A percentile compares a stretch with the other conserved stretches of the same genome.
phyloP scores from a whole-genome alignment of 2,888 invertebrate species.

The Ennomos quercinarius region DNA sequence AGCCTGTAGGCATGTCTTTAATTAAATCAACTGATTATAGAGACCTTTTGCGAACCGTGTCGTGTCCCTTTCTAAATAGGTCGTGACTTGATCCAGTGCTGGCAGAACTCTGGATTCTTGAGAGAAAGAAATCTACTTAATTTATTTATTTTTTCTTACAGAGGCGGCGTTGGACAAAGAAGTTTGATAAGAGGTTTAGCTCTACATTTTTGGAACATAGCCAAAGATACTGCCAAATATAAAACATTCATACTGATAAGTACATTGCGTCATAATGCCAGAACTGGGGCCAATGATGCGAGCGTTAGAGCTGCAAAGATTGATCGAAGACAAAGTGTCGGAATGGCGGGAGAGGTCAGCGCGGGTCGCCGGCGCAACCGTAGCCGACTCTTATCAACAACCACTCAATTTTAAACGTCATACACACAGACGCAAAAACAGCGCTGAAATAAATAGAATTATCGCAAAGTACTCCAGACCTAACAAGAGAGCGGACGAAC shows the following conservation, averaged over 20 bases:
- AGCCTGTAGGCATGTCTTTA: conserved; percentile 30
- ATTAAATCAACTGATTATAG: conserved; percentile 38
- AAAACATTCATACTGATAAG: conserved; percentile 38
- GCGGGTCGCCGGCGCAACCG: conserved; percentile 74
- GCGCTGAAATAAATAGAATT: conserved; percentile 83
- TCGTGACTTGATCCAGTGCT: conserved; percentile 8
- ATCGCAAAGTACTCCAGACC: conserved; percentile 82
- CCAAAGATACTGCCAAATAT: conserved; percentile 47
- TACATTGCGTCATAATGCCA: conserved; percentile 65
- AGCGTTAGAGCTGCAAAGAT: conserved; percentile 78
- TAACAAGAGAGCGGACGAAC: conserved; percentile 72
- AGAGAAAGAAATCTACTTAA: no score
- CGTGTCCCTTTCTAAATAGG: conserved; percentile 11
- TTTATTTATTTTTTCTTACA: conserved; percentile 35
- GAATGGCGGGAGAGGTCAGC: conserved; percentile 83
- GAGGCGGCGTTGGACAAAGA: conserved; percentile 32
- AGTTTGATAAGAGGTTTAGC: conserved; percentile 32
- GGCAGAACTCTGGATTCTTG: background rate
- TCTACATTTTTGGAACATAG: conserved; percentile 31
- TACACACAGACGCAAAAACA: conserved; percentile 81
- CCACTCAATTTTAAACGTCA: conserved; percentile 81
- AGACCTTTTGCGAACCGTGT: conserved; percentile 2
- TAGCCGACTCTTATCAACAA: conserved; percentile 82
- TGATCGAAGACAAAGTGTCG: conserved; percentile 82
- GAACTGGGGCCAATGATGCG: conserved; percentile 82